A percentile compares a stretch with the other conserved stretches of the same genome.
phyloP scores from a whole-genome alignment of 2,888 invertebrate genomes.

The Opisthograptis luteolata region DNA sequence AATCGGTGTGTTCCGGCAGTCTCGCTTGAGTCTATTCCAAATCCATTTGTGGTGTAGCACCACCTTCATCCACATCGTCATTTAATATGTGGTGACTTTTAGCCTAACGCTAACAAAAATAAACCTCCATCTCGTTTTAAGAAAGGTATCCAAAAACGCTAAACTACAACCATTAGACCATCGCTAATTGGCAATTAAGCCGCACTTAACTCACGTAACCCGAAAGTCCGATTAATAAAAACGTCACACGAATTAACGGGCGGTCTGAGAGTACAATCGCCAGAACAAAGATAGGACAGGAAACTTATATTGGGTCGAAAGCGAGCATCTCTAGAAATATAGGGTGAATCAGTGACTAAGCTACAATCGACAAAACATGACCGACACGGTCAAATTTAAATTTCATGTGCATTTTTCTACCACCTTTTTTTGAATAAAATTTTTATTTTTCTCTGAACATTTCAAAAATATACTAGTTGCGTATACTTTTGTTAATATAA shows the following conservation, averaged over 20 bases:
- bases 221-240: slow-evolving; percentile 27
- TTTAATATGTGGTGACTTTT: no score
- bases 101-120: no score
- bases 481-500: no score
- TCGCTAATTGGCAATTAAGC: slow-evolving; percentile 27
- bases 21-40: no score
- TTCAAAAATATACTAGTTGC: no score
- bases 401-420: no score
- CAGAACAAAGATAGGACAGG: slow-evolving; percentile 41
- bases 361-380: neutral
- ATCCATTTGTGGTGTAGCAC: no score
- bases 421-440: no score
- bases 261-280: slow-evolving; percentile 26
- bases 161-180: slow-evolving; percentile 18
- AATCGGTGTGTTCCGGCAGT: no score
- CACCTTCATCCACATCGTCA: no score
- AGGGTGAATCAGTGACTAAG: slow-evolving; percentile 17
- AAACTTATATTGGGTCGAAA: slow-evolving; percentile 60
- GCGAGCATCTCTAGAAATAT: slow-evolving; percentile 51
- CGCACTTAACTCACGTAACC: slow-evolving; percentile 27
- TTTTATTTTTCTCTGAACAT: no score
- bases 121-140: slow-evolving; percentile 2
- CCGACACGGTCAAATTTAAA: no score
- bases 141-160: slow-evolving; percentile 13
- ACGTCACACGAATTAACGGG: slow-evolving; percentile 31